Base-by-base conservation (phyloP, 2,888 invertebrate species). In the Gastrophysa polygoni region DNA sequence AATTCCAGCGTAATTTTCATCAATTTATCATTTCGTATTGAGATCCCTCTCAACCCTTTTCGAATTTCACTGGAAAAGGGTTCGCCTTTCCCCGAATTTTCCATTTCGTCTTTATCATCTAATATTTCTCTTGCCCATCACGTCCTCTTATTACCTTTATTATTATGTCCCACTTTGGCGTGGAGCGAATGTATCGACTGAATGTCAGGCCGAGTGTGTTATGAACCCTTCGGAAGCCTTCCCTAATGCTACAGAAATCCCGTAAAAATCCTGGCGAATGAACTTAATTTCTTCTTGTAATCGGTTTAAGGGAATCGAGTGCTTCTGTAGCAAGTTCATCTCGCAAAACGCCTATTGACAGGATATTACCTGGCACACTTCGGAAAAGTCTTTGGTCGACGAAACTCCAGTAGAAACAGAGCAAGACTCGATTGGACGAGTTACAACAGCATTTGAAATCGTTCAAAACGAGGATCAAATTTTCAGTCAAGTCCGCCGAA, bases 21-120 rank as follows among this genome's bases (percentile, higher is more conserved):
- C 73, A 77, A 72, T 74, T 75, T 74, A 75, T 75, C 75, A 75
- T 74, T 74, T 72, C 69, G 71, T 75, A 72, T 74, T 71, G 69
- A 70, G 72, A 73, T 72, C 68, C 69, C 70, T 69, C 64, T 58
- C 66, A 70, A 68, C 71, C 72, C 69, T 70, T 72, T 71, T 14
- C 69, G 67, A 65, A 68, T 68, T 57, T 38, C 51, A 54, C 63
- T 34, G 58, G 57, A 67, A 67, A 67, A 65, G 63, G 67, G 63
- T 51, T 52, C 67, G 50, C 61, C 59, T 64, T 64, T 57, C 51
- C 61, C 63, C 62, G 49, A 65, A 62, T 61, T 63, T 67, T 62
- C 46, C 59, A 60, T 59, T 62, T 48, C 59, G 55, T 68, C 68
- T 66, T 66, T 68, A 68, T 68, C 66, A 68, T 66, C 68, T 61